Evolutionary conservation across 23 tunicate species (phyloP), one percentile per base, ranked within the genome.

Genomic region (Trididemnum miniatum): DNA sequence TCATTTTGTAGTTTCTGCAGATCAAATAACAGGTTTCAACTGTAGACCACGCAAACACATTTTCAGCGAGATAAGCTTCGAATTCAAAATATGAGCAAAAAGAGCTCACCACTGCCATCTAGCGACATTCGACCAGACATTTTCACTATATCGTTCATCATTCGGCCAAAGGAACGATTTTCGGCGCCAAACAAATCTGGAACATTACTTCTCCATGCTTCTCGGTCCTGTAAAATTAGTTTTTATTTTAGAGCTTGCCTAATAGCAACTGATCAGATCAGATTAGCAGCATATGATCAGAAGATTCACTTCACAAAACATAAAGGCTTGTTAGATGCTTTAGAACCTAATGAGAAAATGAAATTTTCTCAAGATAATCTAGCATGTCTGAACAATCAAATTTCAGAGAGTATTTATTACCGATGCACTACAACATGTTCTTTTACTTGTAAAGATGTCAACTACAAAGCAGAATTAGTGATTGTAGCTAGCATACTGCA

Each of bases 161-260:
- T 67, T 12, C 18, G 37, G 7, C n/a, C n/a, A 2, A 31, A 9
- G 59, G 65, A 66, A 32, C n/a, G 29, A 36, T 27, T 28, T 65
- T 88, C 93, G 30, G 37, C 20, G 34, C 64, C 23, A 51, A 39
- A 83, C 20, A 88, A 44, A 71, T 88, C 59, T 20, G 93, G 93
- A 4, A 65, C 87, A 5, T 57, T 49, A 38, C 71, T 36, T 37
- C 87, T 65, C 93, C 87, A 88, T 22, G 33, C 52, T 24, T 83
- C 87, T 0, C 93, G 79, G 76, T 88, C 93, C 93, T 88, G n/a
- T n/a, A n/a, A n/a, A n/a, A n/a, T n/a, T n/a, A n/a, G n/a, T n/a
- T n/a, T n/a, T n/a, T n/a, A n/a, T n/a, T n/a, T n/a, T n/a, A n/a
- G n/a, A n/a, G n/a, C n/a, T n/a, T n/a, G n/a, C n/a, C n/a, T n/a